Percentiles rank a stretch among this genome's conserved stretches.
Evolutionary conservation across 2,113 vertebrate genomes (phyloP).

Genomic region (human): DNA sequence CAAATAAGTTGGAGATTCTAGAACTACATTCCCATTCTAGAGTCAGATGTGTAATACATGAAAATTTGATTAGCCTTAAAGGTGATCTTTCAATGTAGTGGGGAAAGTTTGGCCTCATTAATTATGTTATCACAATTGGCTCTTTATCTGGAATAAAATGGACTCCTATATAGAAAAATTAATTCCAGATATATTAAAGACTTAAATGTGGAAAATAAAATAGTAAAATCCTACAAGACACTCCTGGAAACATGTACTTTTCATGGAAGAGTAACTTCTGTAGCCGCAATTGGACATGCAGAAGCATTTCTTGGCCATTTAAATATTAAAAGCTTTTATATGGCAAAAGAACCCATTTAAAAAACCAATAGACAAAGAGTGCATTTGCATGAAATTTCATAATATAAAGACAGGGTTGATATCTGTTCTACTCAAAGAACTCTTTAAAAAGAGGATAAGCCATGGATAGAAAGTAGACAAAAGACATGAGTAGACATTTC

Average conservation of each 20-base stretch:
- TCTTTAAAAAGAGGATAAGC: neutral
- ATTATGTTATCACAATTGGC: conserved; percentile 15
- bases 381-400: neutral
- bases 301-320: neutral
- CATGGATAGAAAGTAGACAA: neutral
- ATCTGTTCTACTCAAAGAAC: neutral
- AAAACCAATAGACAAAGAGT: neutral
- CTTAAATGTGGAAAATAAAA: conserved; percentile 37
- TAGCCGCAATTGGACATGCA: neutral
- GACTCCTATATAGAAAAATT: neutral
- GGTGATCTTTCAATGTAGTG: neutral
- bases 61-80: neutral
- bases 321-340: conserved; percentile 13
- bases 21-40: neutral
- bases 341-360: neutral
- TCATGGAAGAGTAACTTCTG: neutral
- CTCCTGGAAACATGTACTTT: neutral
- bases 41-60: neutral
- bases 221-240: neutral
- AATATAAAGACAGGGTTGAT: neutral
- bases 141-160: conserved; percentile 2
- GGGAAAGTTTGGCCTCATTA: neutral
- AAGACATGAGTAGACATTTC: neutral
- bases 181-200: conserved; percentile 14
- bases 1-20: neutral